Base-by-base conservation (phyloP, 2,113 vertebrate genomes). In the Chloroceryle aenea region DNA sequence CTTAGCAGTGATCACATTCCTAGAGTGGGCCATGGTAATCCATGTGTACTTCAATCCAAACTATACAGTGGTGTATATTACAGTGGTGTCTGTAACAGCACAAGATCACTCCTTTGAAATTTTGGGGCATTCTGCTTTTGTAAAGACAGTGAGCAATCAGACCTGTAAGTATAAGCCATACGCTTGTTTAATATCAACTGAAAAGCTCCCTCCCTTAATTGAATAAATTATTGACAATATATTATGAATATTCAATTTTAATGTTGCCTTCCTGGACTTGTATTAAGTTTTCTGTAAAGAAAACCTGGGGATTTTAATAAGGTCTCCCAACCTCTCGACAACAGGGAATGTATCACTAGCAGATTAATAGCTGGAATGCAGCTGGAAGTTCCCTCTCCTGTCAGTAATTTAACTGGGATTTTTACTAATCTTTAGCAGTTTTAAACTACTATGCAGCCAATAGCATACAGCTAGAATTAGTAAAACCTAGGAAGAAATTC, bases 401-500 rank as follows among this genome's bases (percentile, higher is more conserved):
- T 74, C 76, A 77, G 83, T 89, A 81, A 87, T 68, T 96, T 95
- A 93, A 81, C 30, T 53, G 62, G 92, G 71, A 82, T 86, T 58
- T 95, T 94, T 91, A 87, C 56, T 94, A 83, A 61, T 96, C 95
- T 83, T 84, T 77, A 82, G 69, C 67, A 78, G 87, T 91, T 95
- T 93, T 83, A 52, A 88, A 79, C 52, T 87, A 72, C 73, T 76
- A 63, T 68, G 72, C 91, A 82, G 38, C 84, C 87, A 87, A 87
- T 27, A 93, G 91, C 71, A 78, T 78, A 78, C 88, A 81, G 75
- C 52, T 50, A 72, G 95, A 90, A 90, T 93, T 89, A 87, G 90
- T 43, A 89, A 96, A 93, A 83, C 91, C 80, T 74, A 8, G 50
- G 93, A 93, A 93, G 93, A 91, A 95, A 96, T 96, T 89, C 93